phyloP scores from a whole-genome alignment of 2,797 vertebrate genomes.

The Ceyx erithaca region DNA sequence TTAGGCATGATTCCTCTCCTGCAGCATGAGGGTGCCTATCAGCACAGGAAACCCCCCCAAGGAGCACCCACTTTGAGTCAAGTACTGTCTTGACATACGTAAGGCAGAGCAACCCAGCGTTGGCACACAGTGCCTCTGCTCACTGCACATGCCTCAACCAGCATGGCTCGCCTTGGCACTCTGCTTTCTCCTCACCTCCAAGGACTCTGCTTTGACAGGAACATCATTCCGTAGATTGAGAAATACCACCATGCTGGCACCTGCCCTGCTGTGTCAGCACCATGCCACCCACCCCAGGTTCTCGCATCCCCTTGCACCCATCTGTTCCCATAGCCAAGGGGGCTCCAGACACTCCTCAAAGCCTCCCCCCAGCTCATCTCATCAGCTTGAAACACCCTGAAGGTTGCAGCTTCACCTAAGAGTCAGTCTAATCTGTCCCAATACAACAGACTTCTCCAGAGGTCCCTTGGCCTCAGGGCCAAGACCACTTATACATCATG shows the following conservation, averaged over 20 bases:
- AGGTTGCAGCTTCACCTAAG: neutral
- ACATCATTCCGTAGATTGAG: neutral
- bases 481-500: too few relatives aligned
- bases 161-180: rapidly evolving
- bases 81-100: neutral
- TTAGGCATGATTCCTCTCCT: neutral
- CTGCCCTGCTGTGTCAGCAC: constrained; percentile 14
- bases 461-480: neutral
- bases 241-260: neutral
- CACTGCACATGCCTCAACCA: neutral
- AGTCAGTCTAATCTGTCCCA: neutral
- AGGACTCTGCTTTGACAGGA: neutral
- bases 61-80: rapidly evolving
- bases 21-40: rapidly evolving
- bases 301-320: rapidly evolving
- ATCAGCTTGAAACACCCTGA: rapidly evolving
- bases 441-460: neutral
- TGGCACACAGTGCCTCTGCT: rapidly evolving
- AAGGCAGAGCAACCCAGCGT: neutral
- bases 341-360: neutral
- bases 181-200: neutral
- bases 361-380: neutral
- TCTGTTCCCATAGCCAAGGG: neutral
- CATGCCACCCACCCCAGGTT: neutral
- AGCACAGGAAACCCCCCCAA: rapidly evolving